A percentile compares a stretch with the other conserved stretches of the same genome.
Evolutionary conservation across 2,113 vertebrate genomes (phyloP).

Genomic region (Halcyon malimbica): DNA sequence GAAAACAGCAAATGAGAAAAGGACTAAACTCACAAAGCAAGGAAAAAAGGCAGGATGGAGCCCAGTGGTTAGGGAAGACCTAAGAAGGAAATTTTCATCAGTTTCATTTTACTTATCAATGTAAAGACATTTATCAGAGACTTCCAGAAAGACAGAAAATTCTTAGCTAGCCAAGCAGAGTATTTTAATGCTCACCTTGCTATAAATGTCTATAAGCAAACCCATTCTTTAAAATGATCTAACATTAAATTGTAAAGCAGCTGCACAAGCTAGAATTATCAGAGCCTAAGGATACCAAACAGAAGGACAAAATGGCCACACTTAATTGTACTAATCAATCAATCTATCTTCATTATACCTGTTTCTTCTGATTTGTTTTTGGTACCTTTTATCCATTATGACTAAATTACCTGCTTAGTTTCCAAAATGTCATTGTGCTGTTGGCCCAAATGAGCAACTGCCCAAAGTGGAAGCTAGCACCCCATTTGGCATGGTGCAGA

Average conservation of each 20-base stretch:
- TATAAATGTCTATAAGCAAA: background rate
- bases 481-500: background rate
- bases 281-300: background rate
- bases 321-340: background rate
- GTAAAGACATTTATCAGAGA: background rate
- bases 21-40: background rate
- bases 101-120: background rate
- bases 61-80: background rate
- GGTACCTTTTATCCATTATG: background rate
- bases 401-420: background rate
- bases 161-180: background rate
- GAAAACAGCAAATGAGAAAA: background rate
- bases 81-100: background rate
- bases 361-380: background rate
- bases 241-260: background rate
- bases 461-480: background rate
- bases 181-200: background rate
- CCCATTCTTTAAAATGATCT: background rate
- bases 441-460: background rate
- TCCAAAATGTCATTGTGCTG: background rate
- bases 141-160: background rate
- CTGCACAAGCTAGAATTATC: background rate
- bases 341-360: background rate
- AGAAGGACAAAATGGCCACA: background rate
- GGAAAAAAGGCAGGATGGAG: background rate